Base-by-base conservation (phyloP, 2,113 vertebrate species). In the Sarotherodon lohbergeri region DNA sequence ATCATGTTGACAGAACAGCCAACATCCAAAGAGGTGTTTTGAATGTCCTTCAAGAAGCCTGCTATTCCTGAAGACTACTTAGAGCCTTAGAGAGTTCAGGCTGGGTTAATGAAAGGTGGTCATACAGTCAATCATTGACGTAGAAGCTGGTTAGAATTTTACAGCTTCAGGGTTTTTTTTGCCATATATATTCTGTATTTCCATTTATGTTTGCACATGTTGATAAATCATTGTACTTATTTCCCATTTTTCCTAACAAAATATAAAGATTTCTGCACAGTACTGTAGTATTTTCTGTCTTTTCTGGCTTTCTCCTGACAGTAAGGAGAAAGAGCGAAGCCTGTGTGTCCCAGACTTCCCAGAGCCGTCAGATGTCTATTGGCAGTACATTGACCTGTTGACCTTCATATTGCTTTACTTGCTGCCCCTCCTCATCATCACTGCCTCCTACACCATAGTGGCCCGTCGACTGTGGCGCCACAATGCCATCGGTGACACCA, bases 311-410 rank as follows among this genome's bases (percentile, higher is more conserved):
- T 57, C 81, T 19, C 34, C 61, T 36, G 14, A 5, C 94, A 99
- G 98, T 7, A 96, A 98, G 90, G 96, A 98, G 19, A 92, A 95
- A 1, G 96, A 97, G 55, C 96, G 97, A n/a, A 97, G 97, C 80
- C 93, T 99, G 4, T 98, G 98, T 61, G 96, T 99, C 63, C 98
- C 97, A 0, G 97, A 98, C 92, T 99, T 99, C 89, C 98, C 98
- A 0, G 98, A 99, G 90, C 98, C 98, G 0, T 97, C 98, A 5
- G 97, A 99, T 24, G 95, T 98, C 86, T 98, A 98, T 89, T 98
- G 98, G 98, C 97, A 98, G 95, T 99, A 98, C 86, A 97, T 98
- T 2, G 98, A 99, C 92, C 91, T 99, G 86, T 94, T 97, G 7
- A 99, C 98, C 78, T 99, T 99, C 90, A 82, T 97, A 57, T 90